Evolutionary conservation across 2,113 vertebrate species (phyloP), one percentile per base, ranked within the genome.

Genomic region (Guaruba guarouba): DNA sequence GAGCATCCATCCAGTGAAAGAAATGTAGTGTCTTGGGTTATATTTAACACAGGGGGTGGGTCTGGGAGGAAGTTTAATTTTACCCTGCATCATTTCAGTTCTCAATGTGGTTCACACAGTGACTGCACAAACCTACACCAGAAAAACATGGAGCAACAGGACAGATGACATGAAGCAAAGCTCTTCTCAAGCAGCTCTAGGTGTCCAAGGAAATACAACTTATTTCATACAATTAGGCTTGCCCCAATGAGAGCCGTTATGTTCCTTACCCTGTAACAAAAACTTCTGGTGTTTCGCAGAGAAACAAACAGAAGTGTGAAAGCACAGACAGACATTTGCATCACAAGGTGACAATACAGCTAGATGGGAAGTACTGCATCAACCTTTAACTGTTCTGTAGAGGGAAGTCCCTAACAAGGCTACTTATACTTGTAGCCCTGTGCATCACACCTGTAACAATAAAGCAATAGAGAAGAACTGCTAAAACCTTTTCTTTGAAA

Each of bases 391-490:
- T 33, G 33, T 10, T 28, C 44, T 2, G 27, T 0, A 25, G 2
- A 18, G 9, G 7, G 2, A 77, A 52, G 20, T 5, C 55, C 44
- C 73, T 31, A 4, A 54, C 63, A 17, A 12, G 31, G 12, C 78
- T 31, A 4, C 62, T 2, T 2, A 44, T 4, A 39, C 33, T 23
- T 5, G 0, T 3, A 37, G 52, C 35, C n/a, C 57, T 4, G 2
- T 1, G 4, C 31, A 2, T 3, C 51, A 9, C 46, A 11, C 33
- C 43, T 51, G 2, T 3, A 39, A 76, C 52, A 41, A 7, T 1
- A 3, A 1, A 24, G 14, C 35, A 19, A 8, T 0, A 1, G 2
- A 0, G 7, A 35, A 41, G 28, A 37, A 6, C 51, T 1, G 18
- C 63, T 7, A 3, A 29, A 23, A 2, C 6, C 7, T n/a, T 31